Evolutionary conservation across 2,113 vertebrate species (phyloP).

Genomic region (Ardeotis arabs): DNA sequence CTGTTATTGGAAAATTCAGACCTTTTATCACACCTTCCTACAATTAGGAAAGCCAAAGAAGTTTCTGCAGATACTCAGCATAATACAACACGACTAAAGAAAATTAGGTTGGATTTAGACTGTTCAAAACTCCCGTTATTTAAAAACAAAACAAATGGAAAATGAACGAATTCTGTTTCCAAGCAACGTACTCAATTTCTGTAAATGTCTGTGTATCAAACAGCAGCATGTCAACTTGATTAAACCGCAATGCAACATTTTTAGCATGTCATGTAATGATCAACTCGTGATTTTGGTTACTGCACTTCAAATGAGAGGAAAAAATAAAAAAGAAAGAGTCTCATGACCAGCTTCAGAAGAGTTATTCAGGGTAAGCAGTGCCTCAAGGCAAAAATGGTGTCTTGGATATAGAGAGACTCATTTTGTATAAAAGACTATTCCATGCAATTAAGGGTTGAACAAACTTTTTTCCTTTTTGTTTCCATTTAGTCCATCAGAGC

Average conservation of each 20-base stretch:
- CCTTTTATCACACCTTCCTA: neutral
- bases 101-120: neutral
- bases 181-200: neutral
- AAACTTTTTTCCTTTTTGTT: neutral
- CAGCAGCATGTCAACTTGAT: neutral
- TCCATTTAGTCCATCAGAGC: neutral
- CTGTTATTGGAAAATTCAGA: neutral
- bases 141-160: neutral
- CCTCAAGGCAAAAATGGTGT: rapidly evolving
- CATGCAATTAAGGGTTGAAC: neutral
- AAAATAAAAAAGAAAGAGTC: neutral
- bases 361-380: neutral
- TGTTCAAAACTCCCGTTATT: neutral
- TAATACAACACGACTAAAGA: neutral
- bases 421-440: neutral
- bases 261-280: neutral
- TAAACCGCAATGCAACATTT: neutral
- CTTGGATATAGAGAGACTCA: neutral
- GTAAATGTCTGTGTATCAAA: neutral
- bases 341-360: neutral
- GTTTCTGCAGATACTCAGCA: neutral
- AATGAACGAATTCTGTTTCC: neutral
- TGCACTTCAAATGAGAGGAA: neutral
- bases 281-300: neutral
- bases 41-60: neutral